These are phyloP conservation scores for Cylas formicarius DNA, from an alignment of 1,140 invertebrate species.

Conservation along the genomic window DNA sequence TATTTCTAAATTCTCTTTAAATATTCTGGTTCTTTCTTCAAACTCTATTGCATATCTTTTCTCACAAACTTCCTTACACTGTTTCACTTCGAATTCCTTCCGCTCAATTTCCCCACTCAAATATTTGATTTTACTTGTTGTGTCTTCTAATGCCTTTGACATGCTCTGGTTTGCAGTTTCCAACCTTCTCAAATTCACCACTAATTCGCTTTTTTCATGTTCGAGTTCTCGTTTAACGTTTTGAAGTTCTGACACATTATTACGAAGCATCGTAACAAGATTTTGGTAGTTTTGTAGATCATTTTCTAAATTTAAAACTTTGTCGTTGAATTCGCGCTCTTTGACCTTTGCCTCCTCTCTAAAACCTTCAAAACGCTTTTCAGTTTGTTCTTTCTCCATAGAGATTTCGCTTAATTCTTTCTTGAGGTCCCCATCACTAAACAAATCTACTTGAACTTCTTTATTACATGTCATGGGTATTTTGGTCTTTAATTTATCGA, in stretches of 20 bases:
- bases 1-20: background rate
- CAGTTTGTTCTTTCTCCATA: no score
- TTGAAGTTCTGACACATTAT: background rate
- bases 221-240: background rate
- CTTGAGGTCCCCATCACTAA: no score
- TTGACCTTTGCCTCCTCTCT: no score
- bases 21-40: slow-evolving; percentile 6
- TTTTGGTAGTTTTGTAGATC: no score
- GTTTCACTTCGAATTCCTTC: background rate
- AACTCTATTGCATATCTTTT: background rate
- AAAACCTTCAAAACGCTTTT: no score
- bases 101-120: background rate
- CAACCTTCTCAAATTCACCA: background rate
- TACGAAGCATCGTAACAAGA: no score
- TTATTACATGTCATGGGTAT: no score
- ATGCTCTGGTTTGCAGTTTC: background rate
- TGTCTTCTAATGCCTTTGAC: background rate
- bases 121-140: background rate
- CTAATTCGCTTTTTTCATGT: background rate
- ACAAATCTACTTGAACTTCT: no score
- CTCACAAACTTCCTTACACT: slow-evolving; percentile 3
- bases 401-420: no score
- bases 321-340: no score
- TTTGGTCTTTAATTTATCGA: no score
- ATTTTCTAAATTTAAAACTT: no score